phyloP scores from a whole-genome alignment of 2,797 vertebrate genomes.

The Gobio occitaniae region DNA sequence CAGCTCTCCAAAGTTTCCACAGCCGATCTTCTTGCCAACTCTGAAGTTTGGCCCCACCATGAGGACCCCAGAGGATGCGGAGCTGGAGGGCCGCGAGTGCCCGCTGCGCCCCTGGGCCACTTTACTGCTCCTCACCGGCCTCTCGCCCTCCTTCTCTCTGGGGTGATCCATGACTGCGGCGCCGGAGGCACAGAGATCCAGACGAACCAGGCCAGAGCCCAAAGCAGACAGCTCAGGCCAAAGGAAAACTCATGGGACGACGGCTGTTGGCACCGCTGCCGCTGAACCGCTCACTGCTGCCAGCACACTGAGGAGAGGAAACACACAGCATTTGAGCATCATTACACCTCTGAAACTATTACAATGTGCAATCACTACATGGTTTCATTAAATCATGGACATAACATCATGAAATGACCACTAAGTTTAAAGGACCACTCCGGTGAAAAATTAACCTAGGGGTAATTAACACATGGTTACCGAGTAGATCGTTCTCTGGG shows the following conservation, averaged over 20 bases:
- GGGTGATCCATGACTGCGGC: constrained; percentile 91
- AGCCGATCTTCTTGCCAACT: constrained; percentile 99
- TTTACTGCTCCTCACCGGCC: constrained; percentile 87
- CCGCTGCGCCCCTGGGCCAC: constrained; percentile 87
- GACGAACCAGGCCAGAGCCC: constrained; percentile 74
- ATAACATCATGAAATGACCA: neutral
- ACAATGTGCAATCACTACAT: neutral
- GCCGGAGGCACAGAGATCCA: constrained; percentile 68
- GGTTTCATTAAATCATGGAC: neutral
- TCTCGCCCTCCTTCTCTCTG: constrained; percentile 96
- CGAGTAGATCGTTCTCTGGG: too few relatives aligned
- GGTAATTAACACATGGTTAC: too few relatives aligned
- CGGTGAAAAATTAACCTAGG: too few relatives aligned
- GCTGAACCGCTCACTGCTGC: constrained; percentile 67
- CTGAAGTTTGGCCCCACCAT: constrained; percentile 99
- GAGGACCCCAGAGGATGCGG: constrained; percentile 92
- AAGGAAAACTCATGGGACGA: constrained; percentile 75
- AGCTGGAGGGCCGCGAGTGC: constrained; percentile 89
- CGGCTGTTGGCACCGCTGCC: constrained; percentile 58
- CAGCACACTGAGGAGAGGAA: constrained; percentile 71
- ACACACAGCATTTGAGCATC: constrained; percentile 42
- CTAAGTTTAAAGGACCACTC: too few relatives aligned
- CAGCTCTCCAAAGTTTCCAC: constrained; percentile 98
- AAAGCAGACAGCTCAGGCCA: constrained; percentile 73
- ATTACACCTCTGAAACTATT: neutral